phyloP scores from a whole-genome alignment of 1,140 invertebrate genomes.

The Gyrodactylus salaris region DNA sequence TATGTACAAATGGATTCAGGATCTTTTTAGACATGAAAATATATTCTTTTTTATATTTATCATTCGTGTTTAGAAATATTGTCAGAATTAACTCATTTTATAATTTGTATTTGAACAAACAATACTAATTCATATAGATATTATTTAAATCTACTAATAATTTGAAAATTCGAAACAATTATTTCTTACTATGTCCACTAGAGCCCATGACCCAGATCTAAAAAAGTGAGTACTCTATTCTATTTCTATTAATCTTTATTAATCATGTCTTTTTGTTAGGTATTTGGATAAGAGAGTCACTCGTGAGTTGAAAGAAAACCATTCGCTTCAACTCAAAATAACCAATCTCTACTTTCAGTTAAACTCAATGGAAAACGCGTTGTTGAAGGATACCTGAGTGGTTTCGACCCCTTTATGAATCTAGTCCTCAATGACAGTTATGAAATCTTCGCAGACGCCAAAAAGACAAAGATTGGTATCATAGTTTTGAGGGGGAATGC shows the following conservation, averaged over 20 bases:
- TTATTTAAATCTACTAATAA: too few species aligned
- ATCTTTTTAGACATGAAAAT: too few species aligned
- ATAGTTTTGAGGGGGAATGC: conserved; percentile 2
- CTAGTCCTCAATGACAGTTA: neutral
- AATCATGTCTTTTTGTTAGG: neutral
- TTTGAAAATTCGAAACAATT: too few species aligned
- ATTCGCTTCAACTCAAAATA: neutral
- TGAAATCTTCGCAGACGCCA: neutral
- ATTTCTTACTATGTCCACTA: too few species aligned
- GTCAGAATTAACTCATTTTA: too few species aligned
- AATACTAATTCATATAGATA: too few species aligned
- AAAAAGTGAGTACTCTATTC: neutral
- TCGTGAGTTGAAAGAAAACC: neutral
- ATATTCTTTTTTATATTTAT: too few species aligned
- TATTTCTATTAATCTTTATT: too few species aligned
- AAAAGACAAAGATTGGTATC: neutral
- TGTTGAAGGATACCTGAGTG: neutral
- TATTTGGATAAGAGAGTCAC: conserved; percentile 1
- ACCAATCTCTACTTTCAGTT: neutral
- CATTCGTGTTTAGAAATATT: too few species aligned
- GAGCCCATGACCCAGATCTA: neutral
- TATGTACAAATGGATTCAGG: neutral
- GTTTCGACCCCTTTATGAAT: conserved; percentile 6
- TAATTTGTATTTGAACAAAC: too few species aligned
- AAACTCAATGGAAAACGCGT: conserved; percentile 1